phyloP scores from a whole-genome alignment of 2,888 invertebrate species.

The Catotricha subobsoleta region DNA sequence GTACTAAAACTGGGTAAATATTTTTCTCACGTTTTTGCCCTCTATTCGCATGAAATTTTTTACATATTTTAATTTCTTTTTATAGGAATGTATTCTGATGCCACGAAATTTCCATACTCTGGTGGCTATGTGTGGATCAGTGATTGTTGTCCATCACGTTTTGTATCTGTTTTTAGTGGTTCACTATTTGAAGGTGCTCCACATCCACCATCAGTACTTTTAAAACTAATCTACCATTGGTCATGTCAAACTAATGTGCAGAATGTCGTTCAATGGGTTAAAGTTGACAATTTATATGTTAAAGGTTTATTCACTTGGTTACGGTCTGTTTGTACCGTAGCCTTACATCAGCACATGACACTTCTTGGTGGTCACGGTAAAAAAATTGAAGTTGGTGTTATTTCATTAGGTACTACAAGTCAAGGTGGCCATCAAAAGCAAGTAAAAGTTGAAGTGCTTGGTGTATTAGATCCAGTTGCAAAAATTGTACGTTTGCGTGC shows the following conservation, averaged over 20 bases:
- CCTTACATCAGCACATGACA: slow-evolving; percentile 57
- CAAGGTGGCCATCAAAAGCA: slow-evolving; percentile 57
- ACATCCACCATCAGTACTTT: slow-evolving; percentile 62
- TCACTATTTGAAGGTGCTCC: slow-evolving; percentile 75
- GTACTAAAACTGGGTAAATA: slow-evolving; percentile 52
- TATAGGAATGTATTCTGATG: slow-evolving; percentile 68
- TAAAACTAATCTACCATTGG: slow-evolving; percentile 82
- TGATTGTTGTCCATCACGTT: slow-evolving; percentile 68
- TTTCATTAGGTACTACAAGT: slow-evolving; percentile 71
- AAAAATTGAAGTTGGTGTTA: slow-evolving; percentile 64
- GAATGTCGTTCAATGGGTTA: slow-evolving; percentile 78
- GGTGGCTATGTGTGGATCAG: slow-evolving; percentile 87
- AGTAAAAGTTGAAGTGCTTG: slow-evolving; percentile 75
- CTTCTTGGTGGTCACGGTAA: slow-evolving; percentile 53
- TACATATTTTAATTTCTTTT: slow-evolving; percentile 9
- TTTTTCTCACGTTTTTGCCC: no score
- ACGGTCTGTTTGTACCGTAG: slow-evolving; percentile 60
- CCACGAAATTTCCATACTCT: slow-evolving; percentile 66
- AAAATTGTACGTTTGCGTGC: slow-evolving; percentile 61
- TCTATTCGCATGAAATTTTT: no score
- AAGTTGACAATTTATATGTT: slow-evolving; percentile 51
- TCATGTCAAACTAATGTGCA: slow-evolving; percentile 77
- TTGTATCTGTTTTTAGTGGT: slow-evolving; percentile 72
- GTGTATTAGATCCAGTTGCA: slow-evolving; percentile 56
- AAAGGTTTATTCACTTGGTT: slow-evolving; percentile 50